phyloP scores from a whole-genome alignment of 1,140 invertebrate genomes.

The Heliconius congener region DNA sequence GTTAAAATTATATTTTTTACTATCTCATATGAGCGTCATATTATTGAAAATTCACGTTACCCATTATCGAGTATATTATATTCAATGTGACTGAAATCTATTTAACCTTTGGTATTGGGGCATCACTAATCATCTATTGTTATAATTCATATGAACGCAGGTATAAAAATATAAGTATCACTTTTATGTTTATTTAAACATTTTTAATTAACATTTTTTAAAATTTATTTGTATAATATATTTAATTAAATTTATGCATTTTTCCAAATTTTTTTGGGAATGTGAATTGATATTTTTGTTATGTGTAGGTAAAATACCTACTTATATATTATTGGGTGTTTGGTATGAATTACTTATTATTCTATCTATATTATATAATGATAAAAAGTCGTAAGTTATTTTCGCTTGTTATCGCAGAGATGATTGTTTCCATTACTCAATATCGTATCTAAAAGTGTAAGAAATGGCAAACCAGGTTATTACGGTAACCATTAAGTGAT shows the following conservation, averaged over 20 bases:
- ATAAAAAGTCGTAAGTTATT: no score
- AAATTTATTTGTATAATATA: background rate
- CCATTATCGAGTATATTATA: conserved; percentile 50
- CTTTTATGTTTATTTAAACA: conserved; percentile 33
- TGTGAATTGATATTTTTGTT: background rate
- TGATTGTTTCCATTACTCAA: no score
- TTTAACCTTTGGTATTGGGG: conserved; percentile 52
- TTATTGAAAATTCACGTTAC: conserved; percentile 47
- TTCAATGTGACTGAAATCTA: conserved; percentile 52
- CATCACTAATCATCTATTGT: conserved; percentile 59
- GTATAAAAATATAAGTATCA: conserved; percentile 34
- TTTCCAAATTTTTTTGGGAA: background rate
- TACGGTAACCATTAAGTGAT: no score
- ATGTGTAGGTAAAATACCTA: background rate
- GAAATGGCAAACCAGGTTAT: no score
- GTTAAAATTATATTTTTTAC: conserved; percentile 9
- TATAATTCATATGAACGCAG: conserved; percentile 53
- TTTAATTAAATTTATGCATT: background rate
- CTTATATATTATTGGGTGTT: background rate
- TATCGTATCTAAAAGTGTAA: no score
- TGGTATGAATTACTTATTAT: no score
- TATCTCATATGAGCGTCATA: conserved; percentile 1
- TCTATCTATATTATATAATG: no score
- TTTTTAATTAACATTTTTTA: background rate
- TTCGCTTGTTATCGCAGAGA: no score